Conservation (phyloP, 2,113 vertebrate species). For the Anolis sagrei region DNA sequence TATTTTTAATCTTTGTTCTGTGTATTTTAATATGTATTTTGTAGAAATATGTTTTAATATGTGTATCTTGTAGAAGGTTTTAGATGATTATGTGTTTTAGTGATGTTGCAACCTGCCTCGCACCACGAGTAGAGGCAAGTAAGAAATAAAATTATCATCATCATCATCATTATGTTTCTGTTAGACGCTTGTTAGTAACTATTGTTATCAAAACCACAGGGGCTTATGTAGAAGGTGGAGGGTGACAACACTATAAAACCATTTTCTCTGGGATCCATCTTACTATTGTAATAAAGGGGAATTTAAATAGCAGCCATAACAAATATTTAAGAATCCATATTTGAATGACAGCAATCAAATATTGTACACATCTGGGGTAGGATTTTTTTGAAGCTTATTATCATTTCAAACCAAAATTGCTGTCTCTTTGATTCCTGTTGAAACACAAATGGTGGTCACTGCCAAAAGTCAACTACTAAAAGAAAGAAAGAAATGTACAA, state of each 20-base stretch:
- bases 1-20: too few relatives aligned
- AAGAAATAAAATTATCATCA: too few relatives aligned
- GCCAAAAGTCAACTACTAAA: background rate
- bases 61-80: too few relatives aligned
- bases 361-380: too few relatives aligned
- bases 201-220: background rate
- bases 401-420: background rate
- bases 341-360: background rate
- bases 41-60: too few relatives aligned
- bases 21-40: too few relatives aligned
- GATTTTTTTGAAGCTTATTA: background rate
- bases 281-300: background rate
- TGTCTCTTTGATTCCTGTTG: background rate
- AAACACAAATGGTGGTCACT: background rate
- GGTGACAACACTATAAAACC: background rate
- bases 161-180: background rate
- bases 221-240: too few relatives aligned
- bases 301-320: background rate
- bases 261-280: background rate
- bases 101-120: too few relatives aligned
- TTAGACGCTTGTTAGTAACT: background rate
- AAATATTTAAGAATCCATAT: background rate
- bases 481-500: background rate
- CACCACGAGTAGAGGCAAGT: too few relatives aligned
- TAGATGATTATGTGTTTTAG: too few relatives aligned